phyloP scores from a whole-genome alignment of 2,113 vertebrate species.

The Mola mola region DNA sequence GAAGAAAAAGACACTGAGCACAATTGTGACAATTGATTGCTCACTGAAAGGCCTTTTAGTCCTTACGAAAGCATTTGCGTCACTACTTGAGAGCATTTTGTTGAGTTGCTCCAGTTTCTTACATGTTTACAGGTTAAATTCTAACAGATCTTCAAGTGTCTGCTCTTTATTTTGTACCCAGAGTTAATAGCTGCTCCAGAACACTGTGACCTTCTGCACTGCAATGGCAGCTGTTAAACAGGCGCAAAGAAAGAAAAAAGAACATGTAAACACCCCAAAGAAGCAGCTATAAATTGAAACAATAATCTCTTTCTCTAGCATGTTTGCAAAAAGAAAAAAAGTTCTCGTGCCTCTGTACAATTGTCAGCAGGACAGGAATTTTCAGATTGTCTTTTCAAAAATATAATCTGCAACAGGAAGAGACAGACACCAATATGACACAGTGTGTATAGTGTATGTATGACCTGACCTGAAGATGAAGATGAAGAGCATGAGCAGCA shows the following conservation, averaged over 20 bases:
- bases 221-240: constrained; percentile 11
- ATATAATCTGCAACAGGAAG: too few relatives aligned
- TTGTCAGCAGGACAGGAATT: too few relatives aligned
- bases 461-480: constrained; percentile 93
- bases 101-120: neutral
- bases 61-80: too few relatives aligned
- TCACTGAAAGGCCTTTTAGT: too few relatives aligned
- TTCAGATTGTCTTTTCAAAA: too few relatives aligned
- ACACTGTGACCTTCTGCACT: constrained; percentile 8
- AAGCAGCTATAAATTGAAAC: constrained; percentile 1
- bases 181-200: constrained; percentile 20
- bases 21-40: too few relatives aligned
- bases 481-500: constrained; percentile 99
- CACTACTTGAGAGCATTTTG: too few relatives aligned
- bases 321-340: neutral
- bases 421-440: too few relatives aligned
- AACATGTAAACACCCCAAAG: neutral
- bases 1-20: too few relatives aligned
- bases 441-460: too few relatives aligned
- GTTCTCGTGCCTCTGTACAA: too few relatives aligned
- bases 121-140: constrained; percentile 36
- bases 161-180: constrained; percentile 40
- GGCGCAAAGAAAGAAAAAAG: neutral
- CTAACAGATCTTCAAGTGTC: constrained; percentile 12
- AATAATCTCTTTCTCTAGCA: neutral